phyloP scores from a whole-genome alignment of 2,888 invertebrate genomes.

The Drosophila paracracens region DNA sequence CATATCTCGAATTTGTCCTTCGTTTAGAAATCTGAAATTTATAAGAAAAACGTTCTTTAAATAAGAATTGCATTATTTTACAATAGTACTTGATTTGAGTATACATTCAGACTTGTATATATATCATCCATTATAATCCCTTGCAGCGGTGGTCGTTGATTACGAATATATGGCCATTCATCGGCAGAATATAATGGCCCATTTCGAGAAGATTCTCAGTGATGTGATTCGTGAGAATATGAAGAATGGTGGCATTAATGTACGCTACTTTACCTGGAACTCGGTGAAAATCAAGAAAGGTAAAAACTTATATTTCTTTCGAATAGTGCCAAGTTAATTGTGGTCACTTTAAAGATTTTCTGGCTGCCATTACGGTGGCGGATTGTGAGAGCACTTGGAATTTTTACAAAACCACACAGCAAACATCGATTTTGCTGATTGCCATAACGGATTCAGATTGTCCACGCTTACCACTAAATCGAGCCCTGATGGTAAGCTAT shows the following conservation, averaged over 20 bases:
- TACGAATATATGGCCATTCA: constrained; percentile 88
- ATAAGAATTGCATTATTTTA: not conserved
- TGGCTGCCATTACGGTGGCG: constrained; percentile 90
- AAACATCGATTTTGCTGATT: constrained; percentile 89
- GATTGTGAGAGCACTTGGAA: constrained; percentile 91
- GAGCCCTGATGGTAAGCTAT: constrained; percentile 87
- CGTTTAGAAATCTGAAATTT: not conserved
- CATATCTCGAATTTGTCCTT: not conserved
- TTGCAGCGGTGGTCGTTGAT: constrained; percentile 89
- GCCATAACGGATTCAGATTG: constrained; percentile 93
- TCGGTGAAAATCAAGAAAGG: constrained; percentile 90
- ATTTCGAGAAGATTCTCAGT: constrained; percentile 88
- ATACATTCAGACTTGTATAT: not conserved
- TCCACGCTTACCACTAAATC: constrained; percentile 89
- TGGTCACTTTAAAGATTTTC: constrained; percentile 86
- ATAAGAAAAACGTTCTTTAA: not conserved
- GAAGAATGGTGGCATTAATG: constrained; percentile 89
- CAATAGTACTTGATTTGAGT: not conserved
- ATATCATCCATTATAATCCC: not conserved
- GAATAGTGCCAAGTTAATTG: not conserved
- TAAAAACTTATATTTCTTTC: constrained; percentile 71
- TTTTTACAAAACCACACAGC: constrained; percentile 88
- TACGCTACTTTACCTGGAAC: constrained; percentile 89
- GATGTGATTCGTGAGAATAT: constrained; percentile 88
- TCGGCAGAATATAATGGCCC: constrained; percentile 86